phyloP scores from a whole-genome alignment of 2,113 vertebrate species.

The Rhinolophus sinicus region DNA sequence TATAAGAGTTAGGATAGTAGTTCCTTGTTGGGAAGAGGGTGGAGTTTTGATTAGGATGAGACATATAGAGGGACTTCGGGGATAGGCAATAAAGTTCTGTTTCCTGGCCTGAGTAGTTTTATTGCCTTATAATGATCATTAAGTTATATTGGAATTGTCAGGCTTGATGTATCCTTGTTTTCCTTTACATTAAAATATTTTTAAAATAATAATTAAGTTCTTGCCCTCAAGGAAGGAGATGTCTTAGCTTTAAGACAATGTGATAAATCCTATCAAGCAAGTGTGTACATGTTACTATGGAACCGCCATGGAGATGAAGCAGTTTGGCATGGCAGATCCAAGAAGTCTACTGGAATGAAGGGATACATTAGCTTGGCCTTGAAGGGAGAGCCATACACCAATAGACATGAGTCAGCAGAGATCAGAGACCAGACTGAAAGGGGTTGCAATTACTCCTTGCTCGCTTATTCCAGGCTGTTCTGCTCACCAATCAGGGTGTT shows the following conservation, averaged over 20 bases:
- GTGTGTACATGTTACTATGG: not conserved
- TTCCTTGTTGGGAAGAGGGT: not conserved
- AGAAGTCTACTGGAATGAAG: not conserved
- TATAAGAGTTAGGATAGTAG: not conserved
- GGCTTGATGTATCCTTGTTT: not conserved
- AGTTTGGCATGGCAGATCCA: not conserved
- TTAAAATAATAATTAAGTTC: not conserved
- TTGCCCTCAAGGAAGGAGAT: not conserved
- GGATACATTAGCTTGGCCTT: not conserved
- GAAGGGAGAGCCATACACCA: not conserved
- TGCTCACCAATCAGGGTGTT: not conserved
- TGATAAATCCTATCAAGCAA: not conserved
- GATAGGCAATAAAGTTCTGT: not conserved
- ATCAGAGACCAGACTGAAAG: not conserved
- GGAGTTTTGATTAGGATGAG: not conserved
- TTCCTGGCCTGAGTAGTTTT: not conserved
- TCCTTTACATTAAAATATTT: not conserved
- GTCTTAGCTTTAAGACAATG: not conserved
- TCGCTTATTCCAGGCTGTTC: not conserved
- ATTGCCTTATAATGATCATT: not conserved
- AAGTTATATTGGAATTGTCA: not conserved
- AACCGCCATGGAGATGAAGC: not conserved
- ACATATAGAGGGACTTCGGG: not conserved
- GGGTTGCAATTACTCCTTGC: not conserved
- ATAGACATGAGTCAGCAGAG: not conserved